Base-by-base conservation (phyloP, 2,797 vertebrate species). In the Gymnocypris eckloni region DNA sequence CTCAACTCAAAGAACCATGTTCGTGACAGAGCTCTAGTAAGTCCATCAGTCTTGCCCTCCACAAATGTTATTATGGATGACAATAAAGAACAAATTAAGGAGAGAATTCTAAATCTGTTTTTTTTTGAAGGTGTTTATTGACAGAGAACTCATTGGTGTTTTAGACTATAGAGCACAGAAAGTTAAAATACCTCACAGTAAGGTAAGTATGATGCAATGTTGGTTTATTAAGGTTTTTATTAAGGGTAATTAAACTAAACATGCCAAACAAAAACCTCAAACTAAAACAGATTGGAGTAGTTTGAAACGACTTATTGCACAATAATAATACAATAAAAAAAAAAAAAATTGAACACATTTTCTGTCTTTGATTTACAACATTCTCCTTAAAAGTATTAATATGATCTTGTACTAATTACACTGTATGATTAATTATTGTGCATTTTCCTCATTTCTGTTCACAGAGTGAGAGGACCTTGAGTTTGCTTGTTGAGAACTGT, bases 401-500 rank as follows among this genome's bases (percentile, higher is more conserved):
- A 43, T 11, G 28, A 39, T 39, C 0, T 39, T 39, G 50, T 45
- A 2, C 25, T 71, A 28, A 67, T 39, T 50, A 16, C 18, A 50
- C 54, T 39, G 70, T 54, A 81, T n/a, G 7, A 39, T 72, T 4
- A 70, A 56, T 48, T 12, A 6, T 20, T 78, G 11, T 50, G 69
- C 28, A 3, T 20, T 88, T 48, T 54, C 81, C 22, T 76, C 76
- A 84, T 67, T 22, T 86, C 43, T 90, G 33, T 61, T 22, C 6
- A 28, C 92, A 98, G 98, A 96, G 94, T 20, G 93, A 95, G 81
- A 94, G 93, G 72, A 92, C 91, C 10, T 91, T 99, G 90, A 95
- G 95, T 77, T 93, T 99, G 48, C 91, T 99, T 88, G 97, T 98
- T 39, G 98, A 99, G 91, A 98, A 99, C 93, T 94, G 97, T 0